Conservation (phyloP, 2,113 vertebrate species). For the Ginglymostoma cirratum region DNA sequence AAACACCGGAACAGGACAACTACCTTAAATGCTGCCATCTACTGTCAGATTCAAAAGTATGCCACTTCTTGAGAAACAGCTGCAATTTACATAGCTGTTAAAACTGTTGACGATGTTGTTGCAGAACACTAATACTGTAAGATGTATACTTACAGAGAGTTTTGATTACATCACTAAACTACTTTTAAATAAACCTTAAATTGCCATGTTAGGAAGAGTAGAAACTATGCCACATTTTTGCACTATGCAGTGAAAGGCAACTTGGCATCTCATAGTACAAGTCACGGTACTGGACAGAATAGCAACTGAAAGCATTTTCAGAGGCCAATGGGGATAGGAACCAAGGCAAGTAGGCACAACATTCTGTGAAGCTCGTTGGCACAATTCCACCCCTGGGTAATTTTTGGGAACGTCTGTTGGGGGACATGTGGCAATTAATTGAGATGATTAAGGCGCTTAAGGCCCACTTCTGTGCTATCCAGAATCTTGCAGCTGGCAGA, state of each 20-base stretch:
- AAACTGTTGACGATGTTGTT: neutral
- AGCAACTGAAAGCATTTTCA: neutral
- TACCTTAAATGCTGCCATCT: slow-evolving; percentile 3
- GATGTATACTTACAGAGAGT: neutral
- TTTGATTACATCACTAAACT: neutral
- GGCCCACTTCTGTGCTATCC: neutral
- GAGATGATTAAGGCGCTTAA: neutral
- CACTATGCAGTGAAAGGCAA: neutral
- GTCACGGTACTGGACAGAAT: neutral
- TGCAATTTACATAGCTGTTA: neutral
- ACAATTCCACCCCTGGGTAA: neutral
- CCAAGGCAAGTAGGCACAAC: neutral
- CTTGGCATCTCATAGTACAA: neutral
- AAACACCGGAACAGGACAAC: neutral
- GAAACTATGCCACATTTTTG: neutral
- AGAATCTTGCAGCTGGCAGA: neutral
- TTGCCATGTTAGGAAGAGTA: neutral
- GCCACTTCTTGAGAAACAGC: neutral
- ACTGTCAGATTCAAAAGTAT: neutral
- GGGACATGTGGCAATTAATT: neutral
- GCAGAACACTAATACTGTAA: neutral
- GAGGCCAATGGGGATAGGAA: neutral
- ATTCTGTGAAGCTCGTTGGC: neutral
- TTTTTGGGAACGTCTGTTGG: neutral
- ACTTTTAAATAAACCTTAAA: neutral